phyloP scores from a whole-genome alignment of 2,888 invertebrate species.

The Hemicrepidius hirtus region DNA sequence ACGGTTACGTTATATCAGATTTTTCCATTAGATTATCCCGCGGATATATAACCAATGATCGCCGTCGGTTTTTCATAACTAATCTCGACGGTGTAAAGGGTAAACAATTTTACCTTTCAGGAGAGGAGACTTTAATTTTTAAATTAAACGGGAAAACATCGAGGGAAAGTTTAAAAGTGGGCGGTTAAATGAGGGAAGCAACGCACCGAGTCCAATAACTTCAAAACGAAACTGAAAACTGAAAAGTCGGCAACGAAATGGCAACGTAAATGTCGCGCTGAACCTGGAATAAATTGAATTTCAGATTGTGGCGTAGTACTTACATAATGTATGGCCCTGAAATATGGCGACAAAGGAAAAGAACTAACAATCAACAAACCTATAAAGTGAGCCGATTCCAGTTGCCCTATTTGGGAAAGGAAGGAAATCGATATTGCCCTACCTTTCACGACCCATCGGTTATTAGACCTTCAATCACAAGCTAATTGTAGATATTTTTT shows the following conservation, averaged over 20 bases:
- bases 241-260: slow-evolving; percentile 38
- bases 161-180: slow-evolving; percentile 19
- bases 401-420: slow-evolving; percentile 48
- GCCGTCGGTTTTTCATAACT: slow-evolving; percentile 25
- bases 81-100: not conserved
- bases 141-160: too few relatives aligned
- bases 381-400: slow-evolving; percentile 54
- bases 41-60: slow-evolving; percentile 29
- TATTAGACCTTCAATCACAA: slow-evolving; percentile 50
- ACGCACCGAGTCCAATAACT: slow-evolving; percentile 35
- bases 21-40: slow-evolving; percentile 37
- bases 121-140: too few relatives aligned
- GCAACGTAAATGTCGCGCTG: slow-evolving; percentile 37
- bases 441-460: slow-evolving; percentile 48
- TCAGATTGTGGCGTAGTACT: slow-evolving; percentile 57
- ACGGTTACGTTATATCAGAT: slow-evolving; percentile 37
- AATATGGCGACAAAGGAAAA: slow-evolving; percentile 60
- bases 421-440: slow-evolving; percentile 49
- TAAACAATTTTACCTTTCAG: slow-evolving; percentile 8
- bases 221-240: slow-evolving; percentile 44
- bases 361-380: slow-evolving; percentile 60
- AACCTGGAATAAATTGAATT: slow-evolving; percentile 57
- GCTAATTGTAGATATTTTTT: slow-evolving; percentile 41
- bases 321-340: slow-evolving; percentile 59
- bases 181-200: slow-evolving; percentile 30